Percentiles rank a stretch among this genome's conserved stretches.
Conservation (phyloP, 2,113 vertebrate genomes). For the Alligator sinensis region DNA sequence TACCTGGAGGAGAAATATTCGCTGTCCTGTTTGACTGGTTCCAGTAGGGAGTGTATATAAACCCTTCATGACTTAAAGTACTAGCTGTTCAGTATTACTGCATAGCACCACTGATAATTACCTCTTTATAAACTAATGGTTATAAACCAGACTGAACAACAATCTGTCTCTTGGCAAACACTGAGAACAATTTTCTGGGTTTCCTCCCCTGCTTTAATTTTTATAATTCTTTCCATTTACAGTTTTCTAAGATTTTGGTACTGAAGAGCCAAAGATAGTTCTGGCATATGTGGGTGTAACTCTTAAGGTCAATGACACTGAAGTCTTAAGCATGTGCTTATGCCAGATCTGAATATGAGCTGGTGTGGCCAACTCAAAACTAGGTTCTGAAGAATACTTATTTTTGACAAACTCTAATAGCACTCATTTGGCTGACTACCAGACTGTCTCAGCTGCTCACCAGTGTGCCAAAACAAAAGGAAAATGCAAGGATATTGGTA, state of each 20-base stretch:
- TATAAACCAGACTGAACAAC: conserved; percentile 58
- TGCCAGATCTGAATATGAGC: accelerated
- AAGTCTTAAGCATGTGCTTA: neutral
- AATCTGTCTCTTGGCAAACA: conserved; percentile 64
- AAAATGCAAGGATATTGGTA: neutral
- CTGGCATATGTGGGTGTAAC: accelerated
- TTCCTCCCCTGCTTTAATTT: conserved; percentile 12
- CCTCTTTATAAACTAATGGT: conserved; percentile 52
- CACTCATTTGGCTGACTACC: neutral
- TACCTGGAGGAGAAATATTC: conserved; percentile 38
- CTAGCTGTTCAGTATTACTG: neutral
- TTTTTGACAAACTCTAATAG: neutral
- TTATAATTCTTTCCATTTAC: conserved; percentile 37
- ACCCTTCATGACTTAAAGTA: neutral
- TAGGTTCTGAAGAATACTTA: neutral
- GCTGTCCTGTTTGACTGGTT: conserved; percentile 9
- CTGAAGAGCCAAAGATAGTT: neutral
- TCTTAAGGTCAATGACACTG: neutral
- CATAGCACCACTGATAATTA: conserved; percentile 48
- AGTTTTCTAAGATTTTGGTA: neutral
- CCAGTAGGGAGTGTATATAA: neutral
- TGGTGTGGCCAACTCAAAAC: neutral
- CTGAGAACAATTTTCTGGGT: neutral
- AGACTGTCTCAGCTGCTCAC: neutral
- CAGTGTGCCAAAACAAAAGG: neutral